phyloP scores from a whole-genome alignment of 2,113 vertebrate genomes.

The Cromileptes altivelis region DNA sequence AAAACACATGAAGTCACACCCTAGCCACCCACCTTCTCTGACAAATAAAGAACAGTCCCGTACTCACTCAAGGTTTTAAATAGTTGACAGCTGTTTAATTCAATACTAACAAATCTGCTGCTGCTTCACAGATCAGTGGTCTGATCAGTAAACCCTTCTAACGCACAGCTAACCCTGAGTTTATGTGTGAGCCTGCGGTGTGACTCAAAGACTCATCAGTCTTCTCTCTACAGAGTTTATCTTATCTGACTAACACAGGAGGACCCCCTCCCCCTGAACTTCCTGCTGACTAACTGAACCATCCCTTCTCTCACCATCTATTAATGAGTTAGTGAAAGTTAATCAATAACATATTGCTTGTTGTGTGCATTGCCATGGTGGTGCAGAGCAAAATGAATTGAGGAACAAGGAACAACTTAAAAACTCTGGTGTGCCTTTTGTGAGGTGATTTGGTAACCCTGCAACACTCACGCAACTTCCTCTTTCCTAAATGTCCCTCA shows the following conservation, averaged over 20 bases:
- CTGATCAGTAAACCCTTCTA: neutral
- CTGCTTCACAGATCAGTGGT: neutral
- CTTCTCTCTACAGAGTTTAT: neutral
- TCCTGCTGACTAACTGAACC: neutral
- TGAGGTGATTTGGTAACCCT: neutral
- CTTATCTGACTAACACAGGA: neutral
- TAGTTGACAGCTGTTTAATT: neutral
- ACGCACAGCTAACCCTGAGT: neutral
- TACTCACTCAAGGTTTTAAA: neutral
- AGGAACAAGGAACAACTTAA: neutral
- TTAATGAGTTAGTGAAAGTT: slow-evolving; percentile 17
- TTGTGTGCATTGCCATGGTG: neutral
- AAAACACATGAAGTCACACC: no score
- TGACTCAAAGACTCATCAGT: no score
- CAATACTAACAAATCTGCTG: neutral
- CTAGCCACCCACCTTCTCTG: no score
- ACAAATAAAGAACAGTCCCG: no score
- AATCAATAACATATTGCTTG: neutral
- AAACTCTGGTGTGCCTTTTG: neutral
- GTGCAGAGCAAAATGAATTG: neutral
- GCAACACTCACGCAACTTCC: slow-evolving; percentile 6
- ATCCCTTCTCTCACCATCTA: neutral
- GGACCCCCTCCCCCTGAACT: neutral
- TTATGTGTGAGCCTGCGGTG: no score
- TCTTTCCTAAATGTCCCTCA: neutral